Conservation (phyloP, 2,888 invertebrate species). For the Pterobdella sp. region DNA sequence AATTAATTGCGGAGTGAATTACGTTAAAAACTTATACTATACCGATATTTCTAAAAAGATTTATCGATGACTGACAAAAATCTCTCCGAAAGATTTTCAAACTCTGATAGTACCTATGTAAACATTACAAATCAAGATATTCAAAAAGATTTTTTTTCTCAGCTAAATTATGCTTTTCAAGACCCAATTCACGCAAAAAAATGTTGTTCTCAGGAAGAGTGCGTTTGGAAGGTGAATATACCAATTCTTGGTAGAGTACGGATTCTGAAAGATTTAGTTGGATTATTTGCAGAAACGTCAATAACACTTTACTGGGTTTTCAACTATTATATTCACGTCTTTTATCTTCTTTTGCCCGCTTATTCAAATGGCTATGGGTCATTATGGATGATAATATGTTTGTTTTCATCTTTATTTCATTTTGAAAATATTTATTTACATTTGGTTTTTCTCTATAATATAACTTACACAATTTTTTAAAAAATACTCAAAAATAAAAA, state of each 20-base stretch:
- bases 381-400: slow-evolving; percentile 16
- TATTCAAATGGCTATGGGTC: slow-evolving; percentile 32
- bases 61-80: no score
- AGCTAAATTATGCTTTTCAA: slow-evolving; percentile 19
- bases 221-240: slow-evolving; percentile 23
- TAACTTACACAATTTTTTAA: no score
- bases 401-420: not conserved
- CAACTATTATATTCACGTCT: slow-evolving; percentile 42
- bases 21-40: no score
- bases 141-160: not conserved
- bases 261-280: slow-evolving; percentile 37
- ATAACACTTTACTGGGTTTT: slow-evolving; percentile 46
- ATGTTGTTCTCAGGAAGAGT: slow-evolving; percentile 21
- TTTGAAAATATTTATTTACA: not conserved
- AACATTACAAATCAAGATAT: not conserved
- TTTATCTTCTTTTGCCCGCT: slow-evolving; percentile 44
- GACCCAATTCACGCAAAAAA: slow-evolving; percentile 5
- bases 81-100: not conserved
- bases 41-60: no score
- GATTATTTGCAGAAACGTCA: slow-evolving; percentile 39
- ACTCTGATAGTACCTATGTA: not conserved
- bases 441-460: not conserved
- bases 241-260: slow-evolving; percentile 32
- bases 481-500: no score
- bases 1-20: no score